Conservation (phyloP, 2,797 vertebrate genomes). For the Urophycis tenuis region DNA sequence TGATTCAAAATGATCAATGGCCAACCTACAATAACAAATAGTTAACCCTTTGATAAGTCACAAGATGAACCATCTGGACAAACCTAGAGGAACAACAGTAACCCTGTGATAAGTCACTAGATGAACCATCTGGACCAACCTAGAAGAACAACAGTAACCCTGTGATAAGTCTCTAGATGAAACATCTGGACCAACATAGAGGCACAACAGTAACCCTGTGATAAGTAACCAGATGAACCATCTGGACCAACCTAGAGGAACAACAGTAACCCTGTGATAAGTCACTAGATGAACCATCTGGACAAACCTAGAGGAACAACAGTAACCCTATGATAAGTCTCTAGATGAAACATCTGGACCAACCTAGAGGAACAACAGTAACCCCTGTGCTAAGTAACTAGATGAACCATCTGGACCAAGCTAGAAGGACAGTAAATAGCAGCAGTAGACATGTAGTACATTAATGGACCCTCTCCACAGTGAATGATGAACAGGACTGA, state of each 20-base stretch:
- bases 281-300: not conserved
- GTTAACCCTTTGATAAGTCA: not conserved
- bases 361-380: no score
- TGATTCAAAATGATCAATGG: constrained; percentile 59
- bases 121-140: no score
- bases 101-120: no score
- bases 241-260: no score
- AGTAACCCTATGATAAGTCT: no score
- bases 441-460: no score
- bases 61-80: not conserved
- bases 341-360: no score
- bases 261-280: not conserved
- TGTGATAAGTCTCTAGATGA: not conserved
- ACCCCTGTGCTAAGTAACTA: no score
- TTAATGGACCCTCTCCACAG: not conserved
- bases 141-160: no score
- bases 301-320: not conserved
- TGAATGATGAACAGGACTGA: constrained; percentile 22
- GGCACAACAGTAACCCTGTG: not conserved
- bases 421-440: no score
- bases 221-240: no score
- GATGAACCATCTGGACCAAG: no score
- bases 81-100: not conserved
- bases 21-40: constrained; percentile 43
- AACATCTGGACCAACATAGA: not conserved